Base-by-base conservation (phyloP, 2,797 vertebrate genomes). In the Helostoma temminkii region DNA sequence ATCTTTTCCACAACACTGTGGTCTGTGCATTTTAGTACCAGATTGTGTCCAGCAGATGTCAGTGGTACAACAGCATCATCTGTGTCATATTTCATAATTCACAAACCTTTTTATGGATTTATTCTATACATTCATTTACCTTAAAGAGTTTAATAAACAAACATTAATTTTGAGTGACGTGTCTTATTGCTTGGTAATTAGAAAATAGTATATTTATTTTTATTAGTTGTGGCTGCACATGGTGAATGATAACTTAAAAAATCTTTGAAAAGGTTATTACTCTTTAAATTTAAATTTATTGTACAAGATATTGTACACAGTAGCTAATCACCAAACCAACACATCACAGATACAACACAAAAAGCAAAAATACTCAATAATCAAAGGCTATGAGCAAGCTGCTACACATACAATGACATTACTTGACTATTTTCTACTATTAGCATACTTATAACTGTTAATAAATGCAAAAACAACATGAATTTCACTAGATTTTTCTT, bases 21-120 rank as follows among this genome's bases (percentile, higher is more conserved):
- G 16, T 8, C 18, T 24, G 30, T 74, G 22, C 3, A 5, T 16
- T 5, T 9, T 18, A 19, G 24, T 68, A 30, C 12, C 61, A 1
- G 63, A 22, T 50, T 66, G 0, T 60, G 37, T 28, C 84, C 80
- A 80, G 66, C 37, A 86, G 86, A 62, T 65, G 82, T 70, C 83
- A 86, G 71, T 37, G 16, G 4, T n/a, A 32, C 19, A 73, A 41
- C 49, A 2, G 12, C 12, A 9, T 21, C 10, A 57, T 39, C 25
- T 28, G 21, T n/a, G 9, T 43, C 0, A 34, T 15, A 14, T 2
- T 2, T 21, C 11, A 24, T 2, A 45, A 28, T 2, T 52, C 19
- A 18, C 42, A 3, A 22, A 45, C n/a, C 36, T 41, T 26, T 19
- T 34, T 24, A 15, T 21, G 12, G 9, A 25, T 14, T 19, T 21